Evolutionary conservation across 2,797 vertebrate species (phyloP).

Genomic region (Somateria mollissima): DNA sequence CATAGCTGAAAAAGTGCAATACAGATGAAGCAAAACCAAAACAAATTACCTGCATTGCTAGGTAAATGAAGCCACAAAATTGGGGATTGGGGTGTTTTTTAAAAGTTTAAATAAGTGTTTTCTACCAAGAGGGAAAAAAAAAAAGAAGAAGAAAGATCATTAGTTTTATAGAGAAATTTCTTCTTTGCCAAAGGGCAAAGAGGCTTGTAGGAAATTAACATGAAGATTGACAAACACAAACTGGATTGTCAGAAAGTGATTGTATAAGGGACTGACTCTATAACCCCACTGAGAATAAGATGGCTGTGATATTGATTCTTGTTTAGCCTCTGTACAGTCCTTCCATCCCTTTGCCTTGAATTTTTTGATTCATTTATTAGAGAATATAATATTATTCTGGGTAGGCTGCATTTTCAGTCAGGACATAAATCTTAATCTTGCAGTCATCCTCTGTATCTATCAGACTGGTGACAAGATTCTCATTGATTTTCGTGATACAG

Average conservation of each 20-base stretch:
- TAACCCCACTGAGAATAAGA: conserved; percentile 8
- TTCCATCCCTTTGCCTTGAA: neutral
- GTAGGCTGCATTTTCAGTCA: conserved; percentile 27
- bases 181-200: conserved; percentile 14
- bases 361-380: conserved; percentile 49
- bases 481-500: neutral
- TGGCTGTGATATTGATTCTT: conserved; percentile 42
- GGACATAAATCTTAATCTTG: conserved; percentile 43
- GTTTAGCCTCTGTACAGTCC: conserved; percentile 32
- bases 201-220: neutral
- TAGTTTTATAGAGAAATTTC: neutral
- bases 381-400: conserved; percentile 15
- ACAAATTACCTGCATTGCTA: neutral
- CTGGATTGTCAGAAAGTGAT: conserved; percentile 11
- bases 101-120: neutral
- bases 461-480: conserved; percentile 1
- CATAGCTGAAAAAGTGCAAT: neutral
- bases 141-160: neutral
- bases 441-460: neutral
- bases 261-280: neutral
- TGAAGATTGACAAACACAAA: conserved; percentile 41
- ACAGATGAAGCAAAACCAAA: neutral
- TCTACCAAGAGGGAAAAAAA: neutral
- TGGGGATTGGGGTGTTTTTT: neutral
- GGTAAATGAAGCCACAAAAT: neutral